phyloP scores from a whole-genome alignment of 35 echinoderm and acorn worm genomes.

The Ophioderma brevispina region DNA sequence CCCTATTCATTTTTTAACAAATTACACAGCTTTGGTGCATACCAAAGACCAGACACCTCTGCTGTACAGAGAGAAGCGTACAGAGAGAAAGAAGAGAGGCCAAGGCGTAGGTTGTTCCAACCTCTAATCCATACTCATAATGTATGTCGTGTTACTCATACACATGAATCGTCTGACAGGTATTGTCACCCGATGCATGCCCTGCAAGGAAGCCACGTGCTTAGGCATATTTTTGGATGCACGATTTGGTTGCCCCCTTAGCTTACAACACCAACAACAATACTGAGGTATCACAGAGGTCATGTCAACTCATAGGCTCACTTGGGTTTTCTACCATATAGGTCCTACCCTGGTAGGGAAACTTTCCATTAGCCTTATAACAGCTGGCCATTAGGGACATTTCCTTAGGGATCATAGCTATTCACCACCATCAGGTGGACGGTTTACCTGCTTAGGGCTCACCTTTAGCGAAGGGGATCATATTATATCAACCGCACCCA shows the following conservation, averaged over 20 bases:
- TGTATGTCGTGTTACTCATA: too few species aligned
- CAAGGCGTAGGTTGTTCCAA: too few species aligned
- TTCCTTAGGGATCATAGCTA: background rate
- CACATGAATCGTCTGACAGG: too few species aligned
- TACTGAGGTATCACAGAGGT: background rate
- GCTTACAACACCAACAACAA: background rate
- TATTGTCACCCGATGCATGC: background rate
- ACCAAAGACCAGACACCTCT: too few species aligned
- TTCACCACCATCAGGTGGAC: constrained; percentile 2
- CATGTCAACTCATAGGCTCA: background rate
- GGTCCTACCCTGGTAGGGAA: background rate
- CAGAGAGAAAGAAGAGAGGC: too few species aligned
- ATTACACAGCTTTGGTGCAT: too few species aligned
- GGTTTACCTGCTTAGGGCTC: background rate
- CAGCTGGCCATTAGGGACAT: background rate
- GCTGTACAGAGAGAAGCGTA: too few species aligned
- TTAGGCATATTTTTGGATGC: background rate
- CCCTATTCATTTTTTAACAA: too few species aligned
- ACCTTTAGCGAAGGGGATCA: background rate
- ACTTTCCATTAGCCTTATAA: background rate
- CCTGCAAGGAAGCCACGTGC: background rate
- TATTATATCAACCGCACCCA: background rate
- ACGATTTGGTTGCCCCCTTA: background rate
- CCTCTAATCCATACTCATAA: too few species aligned
- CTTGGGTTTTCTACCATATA: background rate